Conservation (phyloP, 2,113 vertebrate species). For the Propithecus coquereli region DNA sequence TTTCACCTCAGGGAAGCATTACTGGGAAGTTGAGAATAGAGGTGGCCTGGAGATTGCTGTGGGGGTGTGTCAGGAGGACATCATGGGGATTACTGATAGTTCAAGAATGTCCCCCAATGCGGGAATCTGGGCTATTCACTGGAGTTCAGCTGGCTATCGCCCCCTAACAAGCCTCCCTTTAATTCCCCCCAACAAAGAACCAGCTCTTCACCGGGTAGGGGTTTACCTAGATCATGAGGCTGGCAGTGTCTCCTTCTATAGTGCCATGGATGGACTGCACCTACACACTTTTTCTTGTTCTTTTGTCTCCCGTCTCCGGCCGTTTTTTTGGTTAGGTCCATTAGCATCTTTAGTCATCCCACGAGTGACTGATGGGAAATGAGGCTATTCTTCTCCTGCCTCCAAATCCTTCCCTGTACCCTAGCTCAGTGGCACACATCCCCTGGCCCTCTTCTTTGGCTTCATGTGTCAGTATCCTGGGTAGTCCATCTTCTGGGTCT, state of each 20-base stretch:
- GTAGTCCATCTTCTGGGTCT: neutral
- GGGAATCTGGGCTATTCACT: conserved; percentile 41
- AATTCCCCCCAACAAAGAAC: neutral
- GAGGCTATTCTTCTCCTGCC: neutral
- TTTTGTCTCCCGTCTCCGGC: neutral
- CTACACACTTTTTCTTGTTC: neutral
- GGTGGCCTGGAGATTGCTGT: neutral
- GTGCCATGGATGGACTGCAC: neutral
- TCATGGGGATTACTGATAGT: neutral
- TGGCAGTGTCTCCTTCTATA: conserved; percentile 12
- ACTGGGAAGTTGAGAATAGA: conserved; percentile 53
- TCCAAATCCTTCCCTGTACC: neutral
- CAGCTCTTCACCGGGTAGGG: neutral
- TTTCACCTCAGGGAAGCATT: conserved; percentile 45
- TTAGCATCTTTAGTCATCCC: conserved; percentile 29
- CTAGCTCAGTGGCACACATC: neutral
- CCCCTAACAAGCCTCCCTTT: neutral
- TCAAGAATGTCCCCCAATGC: neutral
- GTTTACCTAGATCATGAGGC: conserved; percentile 19
- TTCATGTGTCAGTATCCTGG: neutral
- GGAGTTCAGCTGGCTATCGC: neutral
- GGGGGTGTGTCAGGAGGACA: conserved; percentile 45
- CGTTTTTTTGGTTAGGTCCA: conserved; percentile 43
- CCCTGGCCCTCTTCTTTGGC: neutral
- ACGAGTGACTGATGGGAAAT: neutral